A percentile compares a stretch with the other conserved stretches of the same genome.
Conservation (phyloP, 2,888 invertebrate genomes). For the Pantelozetes paolii region DNA sequence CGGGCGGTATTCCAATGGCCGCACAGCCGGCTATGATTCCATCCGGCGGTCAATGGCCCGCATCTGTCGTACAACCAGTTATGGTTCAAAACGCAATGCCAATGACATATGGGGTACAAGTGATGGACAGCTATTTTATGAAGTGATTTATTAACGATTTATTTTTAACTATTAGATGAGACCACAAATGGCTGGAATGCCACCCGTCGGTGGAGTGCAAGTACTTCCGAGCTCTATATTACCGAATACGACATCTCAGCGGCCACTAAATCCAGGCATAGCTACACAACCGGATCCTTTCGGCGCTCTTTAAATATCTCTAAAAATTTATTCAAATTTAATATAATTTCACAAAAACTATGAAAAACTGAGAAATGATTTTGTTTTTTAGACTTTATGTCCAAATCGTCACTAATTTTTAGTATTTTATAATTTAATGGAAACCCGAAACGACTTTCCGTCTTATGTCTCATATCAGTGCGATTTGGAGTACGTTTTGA, state of each 20-base stretch:
- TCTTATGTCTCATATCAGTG: background rate
- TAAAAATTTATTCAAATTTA: background rate
- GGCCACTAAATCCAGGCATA: constrained; percentile 17
- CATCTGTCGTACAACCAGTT: constrained; percentile 7
- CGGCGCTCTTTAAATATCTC: constrained; percentile 36
- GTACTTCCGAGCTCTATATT: constrained; percentile 12
- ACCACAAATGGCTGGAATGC: background rate
- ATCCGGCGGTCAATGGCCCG: background rate
- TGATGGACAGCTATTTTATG: background rate
- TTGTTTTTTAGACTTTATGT: background rate
- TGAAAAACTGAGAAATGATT: background rate
- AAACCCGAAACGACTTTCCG: background rate
- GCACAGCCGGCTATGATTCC: background rate
- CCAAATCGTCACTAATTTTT: background rate
- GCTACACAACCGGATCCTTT: constrained; percentile 38
- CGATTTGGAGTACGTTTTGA: background rate
- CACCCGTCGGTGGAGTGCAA: background rate
- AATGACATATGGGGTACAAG: constrained; percentile 11
- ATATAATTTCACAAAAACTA: background rate
- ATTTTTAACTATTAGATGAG: background rate
- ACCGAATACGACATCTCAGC: constrained; percentile 16
- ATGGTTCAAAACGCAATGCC: constrained; percentile 31
- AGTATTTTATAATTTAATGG: background rate
- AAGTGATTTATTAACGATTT: background rate
- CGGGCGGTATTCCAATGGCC: background rate